These are phyloP conservation scores for Melanchra persicariae DNA, from an alignment of 2,888 invertebrate species.

Conservation along the genomic window DNA sequence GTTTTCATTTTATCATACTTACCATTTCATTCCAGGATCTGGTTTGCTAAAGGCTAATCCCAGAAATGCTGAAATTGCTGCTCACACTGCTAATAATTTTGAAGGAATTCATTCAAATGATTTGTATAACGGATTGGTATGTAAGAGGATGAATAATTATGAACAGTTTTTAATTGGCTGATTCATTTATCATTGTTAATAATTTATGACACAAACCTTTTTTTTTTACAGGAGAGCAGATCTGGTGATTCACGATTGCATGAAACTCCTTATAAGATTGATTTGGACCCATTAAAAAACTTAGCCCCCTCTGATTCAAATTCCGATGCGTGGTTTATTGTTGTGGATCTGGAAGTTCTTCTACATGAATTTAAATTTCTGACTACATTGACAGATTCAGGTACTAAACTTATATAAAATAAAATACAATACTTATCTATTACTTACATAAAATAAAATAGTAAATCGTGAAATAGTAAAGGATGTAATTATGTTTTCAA, in stretches of 20 bases:
- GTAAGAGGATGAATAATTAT: not conserved
- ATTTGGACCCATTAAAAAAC: conserved; percentile 72
- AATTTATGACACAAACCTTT: not conserved
- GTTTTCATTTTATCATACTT: not conserved
- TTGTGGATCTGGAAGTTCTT: conserved; percentile 77
- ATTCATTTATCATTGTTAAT: too few species aligned
- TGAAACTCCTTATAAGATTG: conserved; percentile 53
- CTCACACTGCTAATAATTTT: conserved; percentile 4
- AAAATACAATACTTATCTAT: too few species aligned
- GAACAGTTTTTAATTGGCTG: not conserved
- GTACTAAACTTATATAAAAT: conserved; percentile 58
- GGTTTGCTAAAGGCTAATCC: not conserved
- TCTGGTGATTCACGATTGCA: conserved; percentile 26
- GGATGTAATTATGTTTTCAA: too few species aligned
- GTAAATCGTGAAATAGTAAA: too few species aligned
- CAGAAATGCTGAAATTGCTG: conserved; percentile 4
- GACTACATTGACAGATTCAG: conserved; percentile 75
- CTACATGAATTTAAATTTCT: conserved; percentile 76
- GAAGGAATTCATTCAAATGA: conserved; percentile 30
- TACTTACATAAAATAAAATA: too few species aligned
- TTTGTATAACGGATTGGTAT: conserved; percentile 23
- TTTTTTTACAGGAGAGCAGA: conserved; percentile 54
- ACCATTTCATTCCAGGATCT: conserved; percentile 28
- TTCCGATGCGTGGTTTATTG: conserved; percentile 77
- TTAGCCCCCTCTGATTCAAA: conserved; percentile 63